Base-by-base conservation (phyloP, 2,113 vertebrate genomes). In the Xenopus borealis region DNA sequence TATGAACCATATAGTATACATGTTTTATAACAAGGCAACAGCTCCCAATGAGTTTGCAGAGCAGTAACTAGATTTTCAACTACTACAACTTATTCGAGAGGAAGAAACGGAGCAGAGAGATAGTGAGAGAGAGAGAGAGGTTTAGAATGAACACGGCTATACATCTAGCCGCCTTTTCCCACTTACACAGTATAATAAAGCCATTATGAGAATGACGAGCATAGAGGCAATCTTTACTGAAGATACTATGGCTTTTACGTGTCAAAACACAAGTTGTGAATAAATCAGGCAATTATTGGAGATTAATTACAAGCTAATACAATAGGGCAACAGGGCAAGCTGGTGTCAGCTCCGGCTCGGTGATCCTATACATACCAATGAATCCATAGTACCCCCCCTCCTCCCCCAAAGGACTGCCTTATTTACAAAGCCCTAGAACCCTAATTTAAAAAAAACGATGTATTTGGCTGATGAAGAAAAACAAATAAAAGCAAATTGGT, bases 251-350 rank as follows among this genome's bases (percentile, higher is more conserved):
- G 57, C 55, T 55, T 62, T 68, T 68, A 63, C n/a, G 18, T 76
- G 27, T 55, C 53, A 55, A 8, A n/a, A 53, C 13, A 20, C 18
- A 40, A 17, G 18, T 53, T 23, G 65, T 61, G 20, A 53, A 47
- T 75, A 63, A 52, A 61, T 62, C 27, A 47, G 45, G 16, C 19
- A n/a, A 9, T 30, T 50, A 27, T 17, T 16, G 18, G 11, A 63
- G 66, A 69, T 64, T 44, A 70, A 77, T 77, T 64, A 40, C 47
- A 44, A 40, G 18, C 30, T 57, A 55, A 77, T 64, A 53, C 46
- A 12, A 62, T 40, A 63, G 59, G 18, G 58, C 66, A 77, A 62
- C 59, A 63, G 59, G 27, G 46, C 66, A 77, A 63, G 50, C 57
- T 77, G 30, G 70, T 53, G 23, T 77, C 20, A 64, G 44, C 33